These are phyloP conservation scores for Caenorhabditis japonica DNA, from an alignment of 2,888 invertebrate genomes.

Conservation along the genomic window DNA sequence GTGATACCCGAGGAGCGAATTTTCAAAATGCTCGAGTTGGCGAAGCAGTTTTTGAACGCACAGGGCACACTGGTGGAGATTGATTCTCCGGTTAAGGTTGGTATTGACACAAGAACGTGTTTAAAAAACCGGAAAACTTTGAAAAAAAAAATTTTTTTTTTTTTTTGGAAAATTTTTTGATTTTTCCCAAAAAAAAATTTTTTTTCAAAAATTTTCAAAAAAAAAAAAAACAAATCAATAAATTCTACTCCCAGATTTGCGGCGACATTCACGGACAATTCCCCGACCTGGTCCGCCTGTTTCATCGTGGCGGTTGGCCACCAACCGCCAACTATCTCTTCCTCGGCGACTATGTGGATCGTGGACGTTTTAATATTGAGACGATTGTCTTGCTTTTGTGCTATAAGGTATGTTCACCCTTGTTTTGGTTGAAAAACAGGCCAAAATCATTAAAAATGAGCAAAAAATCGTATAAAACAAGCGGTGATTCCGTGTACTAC, in stretches of 20 bases:
- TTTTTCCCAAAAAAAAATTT: neutral
- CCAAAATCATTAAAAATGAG: no score
- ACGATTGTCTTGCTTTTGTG: no score
- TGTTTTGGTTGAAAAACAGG: no score
- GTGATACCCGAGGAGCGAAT: constrained; percentile 13
- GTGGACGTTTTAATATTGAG: no score
- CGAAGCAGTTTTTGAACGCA: constrained; percentile 3
- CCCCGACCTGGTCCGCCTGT: constrained; percentile 61
- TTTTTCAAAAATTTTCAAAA: neutral
- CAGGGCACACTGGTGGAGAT: constrained; percentile 61
- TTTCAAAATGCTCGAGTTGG: constrained; percentile 3
- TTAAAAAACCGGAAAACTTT: no score
- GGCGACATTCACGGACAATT: constrained; percentile 71
- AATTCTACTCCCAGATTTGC: constrained; percentile 43
- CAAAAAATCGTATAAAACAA: no score
- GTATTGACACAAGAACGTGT: no score
- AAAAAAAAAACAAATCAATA: no score
- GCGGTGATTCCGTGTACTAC: no score
- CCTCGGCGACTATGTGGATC: constrained; percentile 25
- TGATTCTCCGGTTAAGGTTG: constrained; percentile 59
- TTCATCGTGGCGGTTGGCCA: constrained; percentile 65
- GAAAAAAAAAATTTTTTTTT: no score
- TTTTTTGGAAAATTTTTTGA: no score
- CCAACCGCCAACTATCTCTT: constrained; percentile 56
- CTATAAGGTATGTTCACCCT: no score